Evolutionary conservation across 1,140 invertebrate genomes (phyloP), one percentile per base, ranked within the genome.

Genomic region (Drosophila teissieri): DNA sequence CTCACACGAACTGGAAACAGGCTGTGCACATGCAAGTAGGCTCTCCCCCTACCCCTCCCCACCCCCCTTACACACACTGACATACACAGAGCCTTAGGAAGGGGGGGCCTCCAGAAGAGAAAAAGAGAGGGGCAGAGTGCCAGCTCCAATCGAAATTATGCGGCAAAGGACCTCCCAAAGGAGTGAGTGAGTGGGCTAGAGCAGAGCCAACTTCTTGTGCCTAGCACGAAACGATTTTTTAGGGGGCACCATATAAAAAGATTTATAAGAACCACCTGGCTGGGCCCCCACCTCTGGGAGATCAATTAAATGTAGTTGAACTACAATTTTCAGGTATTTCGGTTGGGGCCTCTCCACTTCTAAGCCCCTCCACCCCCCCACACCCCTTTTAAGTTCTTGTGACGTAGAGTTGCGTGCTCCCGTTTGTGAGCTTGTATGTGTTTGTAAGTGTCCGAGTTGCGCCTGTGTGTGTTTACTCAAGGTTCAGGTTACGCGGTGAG

Each of bases 181-280:
- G 42, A 74, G 36, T 24, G 44, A n/a, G 44, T 36, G 24, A 67
- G 19, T 37, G 46, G 14, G 72, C 7, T 46, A 22, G 31, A 69
- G 64, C 15, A 39, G 34, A 65, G 70, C 62, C 73, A 86, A 85
- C 83, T 79, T 48, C 73, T 80, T 65, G 83, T 83, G 84, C 83
- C 88, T 80, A 77, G 83, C 83, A 89, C 84, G 84, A 84, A 88
- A 89, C 84, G 77, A 88, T 89, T 84, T 88, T 88, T 89, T 58
- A 89, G 81, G 54, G 70, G 76, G 54, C 67, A 53, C 49, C 68
- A 62, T 67, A 27, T 15, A 14, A 57, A 11, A 57, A 72, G 68
- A 72, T 72, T 72, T 70, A 17, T 22, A 45, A 22, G 42, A 45
- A 12, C 42, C 45, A 31, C 31, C 8, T 31, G 8, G 31, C 31